A percentile compares a stretch with the other conserved stretches of the same genome.
Conservation (phyloP, 1,140 invertebrate genomes). For the Drosophila nigromelanica region DNA sequence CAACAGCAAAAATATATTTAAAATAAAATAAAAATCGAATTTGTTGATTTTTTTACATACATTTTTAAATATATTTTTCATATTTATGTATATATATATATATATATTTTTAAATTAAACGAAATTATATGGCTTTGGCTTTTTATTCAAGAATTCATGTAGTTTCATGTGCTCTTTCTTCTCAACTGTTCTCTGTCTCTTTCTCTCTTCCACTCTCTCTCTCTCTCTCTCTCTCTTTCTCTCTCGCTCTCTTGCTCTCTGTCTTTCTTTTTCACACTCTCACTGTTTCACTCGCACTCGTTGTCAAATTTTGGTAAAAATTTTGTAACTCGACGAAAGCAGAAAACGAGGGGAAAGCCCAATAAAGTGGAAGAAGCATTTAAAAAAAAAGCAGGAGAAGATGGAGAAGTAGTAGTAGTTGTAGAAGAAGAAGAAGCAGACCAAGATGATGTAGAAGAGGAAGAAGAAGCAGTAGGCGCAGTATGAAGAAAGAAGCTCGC, state of each 20-base stretch:
- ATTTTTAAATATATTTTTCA: constrained; percentile 15
- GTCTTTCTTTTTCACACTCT: constrained; percentile 15
- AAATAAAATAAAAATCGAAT: constrained; percentile 17
- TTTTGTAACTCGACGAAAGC: constrained; percentile 24
- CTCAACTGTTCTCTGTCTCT: constrained; percentile 67
- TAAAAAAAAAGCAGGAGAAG: constrained; percentile 16
- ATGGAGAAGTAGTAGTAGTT: constrained; percentile 12
- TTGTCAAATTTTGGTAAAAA: constrained; percentile 9
- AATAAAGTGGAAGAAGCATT: constrained; percentile 1
- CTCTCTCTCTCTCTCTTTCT: constrained; percentile 20
- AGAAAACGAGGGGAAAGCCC: constrained; percentile 19
- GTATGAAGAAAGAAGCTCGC: constrained; percentile 18
- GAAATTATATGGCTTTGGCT: constrained; percentile 73
- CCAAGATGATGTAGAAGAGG: constrained; percentile 20
- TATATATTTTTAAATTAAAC: constrained; percentile 42
- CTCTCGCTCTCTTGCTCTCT: constrained; percentile 13
- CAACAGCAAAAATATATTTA: constrained; percentile 12
- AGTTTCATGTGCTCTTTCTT: constrained; percentile 72
- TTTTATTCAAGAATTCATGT: constrained; percentile 69
- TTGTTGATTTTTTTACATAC: not conserved
- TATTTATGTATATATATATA: not conserved
- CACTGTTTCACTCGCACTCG: constrained; percentile 46
- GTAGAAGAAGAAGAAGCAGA: constrained; percentile 28
- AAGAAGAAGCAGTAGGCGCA: constrained; percentile 20
- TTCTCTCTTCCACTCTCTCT: constrained; percentile 24